A percentile compares a stretch with the other conserved stretches of the same genome.
These are phyloP conservation scores for Tricholaema leucomelas DNA, from an alignment of 2,113 vertebrate genomes.

Conservation along the genomic window DNA sequence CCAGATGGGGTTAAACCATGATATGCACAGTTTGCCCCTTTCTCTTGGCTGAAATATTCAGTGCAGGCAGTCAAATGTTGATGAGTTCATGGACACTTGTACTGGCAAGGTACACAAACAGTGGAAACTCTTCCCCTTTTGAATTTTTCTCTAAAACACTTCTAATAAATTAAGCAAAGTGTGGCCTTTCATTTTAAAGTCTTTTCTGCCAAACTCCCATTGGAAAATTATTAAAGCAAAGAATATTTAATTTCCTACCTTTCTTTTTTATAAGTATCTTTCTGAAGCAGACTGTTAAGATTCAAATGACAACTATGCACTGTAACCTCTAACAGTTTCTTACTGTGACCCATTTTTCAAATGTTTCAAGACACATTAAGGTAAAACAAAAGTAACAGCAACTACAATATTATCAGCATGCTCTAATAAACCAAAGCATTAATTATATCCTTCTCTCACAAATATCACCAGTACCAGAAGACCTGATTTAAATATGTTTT, in stretches of 20 bases:
- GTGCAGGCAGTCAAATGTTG: background rate
- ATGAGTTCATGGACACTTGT: background rate
- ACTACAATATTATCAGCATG: constrained; percentile 18
- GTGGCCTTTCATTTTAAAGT: background rate
- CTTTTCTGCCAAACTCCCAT: background rate
- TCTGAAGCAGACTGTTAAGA: background rate
- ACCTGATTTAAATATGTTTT: constrained; percentile 1
- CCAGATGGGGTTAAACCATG: too few relatives aligned
- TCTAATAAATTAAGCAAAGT: background rate
- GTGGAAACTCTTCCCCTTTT: background rate
- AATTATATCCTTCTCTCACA: background rate
- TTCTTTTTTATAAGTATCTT: background rate
- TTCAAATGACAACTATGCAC: background rate
- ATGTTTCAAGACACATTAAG: background rate
- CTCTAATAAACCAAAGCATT: constrained; percentile 14
- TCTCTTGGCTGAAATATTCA: background rate
- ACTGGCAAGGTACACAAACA: background rate
- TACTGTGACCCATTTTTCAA: background rate
- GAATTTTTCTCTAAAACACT: background rate
- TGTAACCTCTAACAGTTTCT: background rate
- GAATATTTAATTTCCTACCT: background rate
- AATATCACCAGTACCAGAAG: background rate
- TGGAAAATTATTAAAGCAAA: background rate
- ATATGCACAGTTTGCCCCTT: background rate
- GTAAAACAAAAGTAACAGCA: background rate